These are phyloP conservation scores for Temnothorax rugatulus DNA, from an alignment of 2,888 invertebrate species.

Conservation along the genomic window DNA sequence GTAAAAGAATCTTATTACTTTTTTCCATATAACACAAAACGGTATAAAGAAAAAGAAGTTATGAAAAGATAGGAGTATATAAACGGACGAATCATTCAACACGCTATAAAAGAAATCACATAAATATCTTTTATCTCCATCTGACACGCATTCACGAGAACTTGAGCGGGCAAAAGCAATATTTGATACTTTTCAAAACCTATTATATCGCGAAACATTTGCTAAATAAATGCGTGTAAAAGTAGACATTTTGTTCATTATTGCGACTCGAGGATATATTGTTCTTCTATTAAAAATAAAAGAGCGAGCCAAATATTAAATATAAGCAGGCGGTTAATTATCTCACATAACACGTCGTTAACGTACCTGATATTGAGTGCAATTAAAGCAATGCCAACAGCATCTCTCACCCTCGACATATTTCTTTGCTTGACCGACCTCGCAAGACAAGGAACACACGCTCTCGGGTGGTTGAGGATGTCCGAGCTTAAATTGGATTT, in stretches of 20 bases:
- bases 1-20: neutral
- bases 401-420: constrained; percentile 97
- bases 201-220: neutral
- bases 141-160: neutral
- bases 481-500: constrained; percentile 94
- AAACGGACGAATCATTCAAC: neutral
- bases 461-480: constrained; percentile 94
- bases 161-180: neutral
- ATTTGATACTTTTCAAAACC: neutral
- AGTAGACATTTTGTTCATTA: neutral
- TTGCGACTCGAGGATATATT: neutral
- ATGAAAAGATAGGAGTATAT: neutral
- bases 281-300: neutral
- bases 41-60: neutral
- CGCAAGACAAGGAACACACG: constrained; percentile 96
- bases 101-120: neutral
- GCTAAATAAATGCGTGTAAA: neutral
- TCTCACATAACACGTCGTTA: neutral
- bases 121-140: constrained; percentile 6
- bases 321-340: neutral
- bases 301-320: neutral
- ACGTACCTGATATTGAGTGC: constrained; percentile 93
- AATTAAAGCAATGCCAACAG: constrained; percentile 98
- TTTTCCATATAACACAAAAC: neutral
- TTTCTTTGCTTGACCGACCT: constrained; percentile 95